These are phyloP conservation scores for Opisthograptis luteolata DNA, from an alignment of 2,888 invertebrate genomes.

Conservation along the genomic window DNA sequence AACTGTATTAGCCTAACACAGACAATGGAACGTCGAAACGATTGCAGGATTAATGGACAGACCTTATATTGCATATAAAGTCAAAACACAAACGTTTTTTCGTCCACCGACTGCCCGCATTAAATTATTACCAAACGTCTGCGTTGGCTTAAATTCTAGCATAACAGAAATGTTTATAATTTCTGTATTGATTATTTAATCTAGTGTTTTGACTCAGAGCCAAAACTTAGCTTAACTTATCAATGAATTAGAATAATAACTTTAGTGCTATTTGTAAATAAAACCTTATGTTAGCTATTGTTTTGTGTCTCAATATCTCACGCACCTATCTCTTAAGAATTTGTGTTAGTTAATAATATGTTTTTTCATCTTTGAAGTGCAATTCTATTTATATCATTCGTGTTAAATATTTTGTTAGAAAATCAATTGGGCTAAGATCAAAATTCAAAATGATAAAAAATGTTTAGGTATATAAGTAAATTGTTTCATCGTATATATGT, in stretches of 20 bases:
- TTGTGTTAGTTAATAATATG: constrained; percentile 6
- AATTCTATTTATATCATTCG: constrained; percentile 28
- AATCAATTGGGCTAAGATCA: too few relatives aligned
- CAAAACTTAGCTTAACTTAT: constrained; percentile 19
- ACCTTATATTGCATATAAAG: too few relatives aligned
- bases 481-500: too few relatives aligned
- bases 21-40: not conserved
- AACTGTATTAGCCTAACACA: constrained; percentile 40
- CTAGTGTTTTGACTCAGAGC: constrained; percentile 13
- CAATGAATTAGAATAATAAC: constrained; percentile 16
- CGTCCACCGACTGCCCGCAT: not conserved
- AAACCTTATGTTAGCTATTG: constrained; percentile 21
- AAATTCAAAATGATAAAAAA: not conserved
- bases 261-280: constrained; percentile 24
- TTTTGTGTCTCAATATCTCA: constrained; percentile 27
- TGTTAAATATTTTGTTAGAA: not conserved
- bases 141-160: constrained; percentile 1
- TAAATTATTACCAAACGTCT: not conserved
- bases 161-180: constrained; percentile 2
- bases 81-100: not conserved
- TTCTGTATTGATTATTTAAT: constrained; percentile 1
- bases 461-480: not conserved
- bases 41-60: too few relatives aligned
- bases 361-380: constrained; percentile 19
- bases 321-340: not conserved